A percentile compares a stretch with the other conserved stretches of the same genome.
Conservation (phyloP, 2,797 vertebrate genomes). For the Amblyopsis hoosieri region DNA sequence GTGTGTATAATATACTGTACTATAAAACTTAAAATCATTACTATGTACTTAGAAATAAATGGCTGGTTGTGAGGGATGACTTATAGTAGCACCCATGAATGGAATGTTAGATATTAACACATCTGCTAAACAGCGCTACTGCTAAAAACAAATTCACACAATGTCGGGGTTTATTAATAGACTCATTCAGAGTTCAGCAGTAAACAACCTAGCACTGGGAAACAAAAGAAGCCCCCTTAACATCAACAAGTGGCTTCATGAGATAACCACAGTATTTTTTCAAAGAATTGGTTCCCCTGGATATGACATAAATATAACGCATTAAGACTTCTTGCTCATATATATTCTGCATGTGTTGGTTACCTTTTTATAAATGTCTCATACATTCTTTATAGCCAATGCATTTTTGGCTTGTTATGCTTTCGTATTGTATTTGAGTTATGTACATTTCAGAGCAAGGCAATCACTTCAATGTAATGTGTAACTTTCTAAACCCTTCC, state of each 20-base stretch:
- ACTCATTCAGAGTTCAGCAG: conserved; percentile 47
- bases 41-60: too few relatives aligned
- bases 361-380: too few relatives aligned
- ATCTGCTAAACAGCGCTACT: conserved; percentile 38
- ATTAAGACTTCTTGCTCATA: too few relatives aligned
- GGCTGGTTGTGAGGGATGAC: not conserved
- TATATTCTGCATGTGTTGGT: too few relatives aligned
- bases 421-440: not conserved
- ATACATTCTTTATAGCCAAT: too few relatives aligned
- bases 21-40: too few relatives aligned
- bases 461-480: too few relatives aligned
- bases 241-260: conserved; percentile 43
- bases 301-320: too few relatives aligned
- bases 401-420: too few relatives aligned
- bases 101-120: conserved; percentile 45
- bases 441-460: conserved; percentile 1
- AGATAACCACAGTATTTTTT: conserved; percentile 37
- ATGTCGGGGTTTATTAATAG: conserved; percentile 57
- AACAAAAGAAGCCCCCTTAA: conserved; percentile 59
- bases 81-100: conserved; percentile 16
- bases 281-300: not conserved
- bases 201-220: conserved; percentile 42
- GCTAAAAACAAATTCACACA: conserved; percentile 6
- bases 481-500: conserved; percentile 17
- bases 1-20: not conserved